Percentiles rank a stretch among this genome's conserved stretches.
Evolutionary conservation across 2,113 vertebrate species (phyloP).

Genomic region (Zapornia atra): DNA sequence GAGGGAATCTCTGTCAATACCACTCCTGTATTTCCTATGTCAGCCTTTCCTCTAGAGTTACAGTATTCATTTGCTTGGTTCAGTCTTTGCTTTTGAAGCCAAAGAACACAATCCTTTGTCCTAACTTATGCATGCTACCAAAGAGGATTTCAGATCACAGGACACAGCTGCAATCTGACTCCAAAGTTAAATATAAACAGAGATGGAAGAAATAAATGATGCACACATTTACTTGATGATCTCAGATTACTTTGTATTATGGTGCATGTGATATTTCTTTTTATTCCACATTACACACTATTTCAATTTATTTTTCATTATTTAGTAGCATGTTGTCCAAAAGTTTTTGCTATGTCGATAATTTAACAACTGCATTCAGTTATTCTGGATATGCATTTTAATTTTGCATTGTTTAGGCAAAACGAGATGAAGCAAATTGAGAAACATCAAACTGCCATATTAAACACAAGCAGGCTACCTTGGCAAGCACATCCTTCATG

Average conservation of each 20-base stretch:
- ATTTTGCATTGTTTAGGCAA: slow-evolving; percentile 26
- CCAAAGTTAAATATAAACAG: slow-evolving; percentile 67
- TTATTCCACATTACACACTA: slow-evolving; percentile 22
- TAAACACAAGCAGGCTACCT: slow-evolving; percentile 19
- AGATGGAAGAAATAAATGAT: slow-evolving; percentile 47
- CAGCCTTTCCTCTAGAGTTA: background rate
- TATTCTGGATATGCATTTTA: slow-evolving; percentile 22
- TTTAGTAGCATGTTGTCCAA: slow-evolving; percentile 34
- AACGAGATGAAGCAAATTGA: background rate
- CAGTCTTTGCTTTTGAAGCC: slow-evolving; percentile 18
- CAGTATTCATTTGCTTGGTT: slow-evolving; percentile 6
- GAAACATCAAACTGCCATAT: slow-evolving; percentile 20
- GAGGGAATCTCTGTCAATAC: background rate
- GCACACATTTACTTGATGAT: slow-evolving; percentile 30
- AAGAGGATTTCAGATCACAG: slow-evolving; percentile 54
- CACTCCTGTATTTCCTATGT: background rate
- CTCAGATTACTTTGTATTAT: slow-evolving; percentile 25
- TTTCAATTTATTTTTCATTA: slow-evolving; percentile 74
- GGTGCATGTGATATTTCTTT: slow-evolving; percentile 16
- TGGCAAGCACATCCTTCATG: background rate
- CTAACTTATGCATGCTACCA: slow-evolving; percentile 17
- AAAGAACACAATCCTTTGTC: slow-evolving; percentile 55
- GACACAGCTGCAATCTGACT: slow-evolving; percentile 26
- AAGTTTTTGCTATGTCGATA: slow-evolving; percentile 42
- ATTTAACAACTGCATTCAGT: slow-evolving; percentile 43